A percentile compares a stretch with the other conserved stretches of the same genome.
These are phyloP conservation scores for Lytechinus pictus DNA, from an alignment of 35 echinoderm and acorn worm genomes.

Conservation along the genomic window DNA sequence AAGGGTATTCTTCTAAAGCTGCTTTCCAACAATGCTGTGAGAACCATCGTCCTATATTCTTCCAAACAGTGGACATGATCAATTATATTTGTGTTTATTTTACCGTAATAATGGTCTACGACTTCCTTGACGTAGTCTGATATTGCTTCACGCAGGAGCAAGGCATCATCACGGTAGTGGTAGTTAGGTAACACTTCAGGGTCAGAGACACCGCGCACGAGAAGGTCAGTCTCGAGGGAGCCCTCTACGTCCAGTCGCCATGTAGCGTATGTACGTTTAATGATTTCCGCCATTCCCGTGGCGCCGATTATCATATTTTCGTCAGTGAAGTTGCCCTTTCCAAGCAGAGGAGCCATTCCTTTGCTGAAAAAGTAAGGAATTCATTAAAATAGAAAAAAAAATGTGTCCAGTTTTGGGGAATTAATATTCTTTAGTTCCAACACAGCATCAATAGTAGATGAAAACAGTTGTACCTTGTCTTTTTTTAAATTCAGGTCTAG, in stretches of 20 bases:
- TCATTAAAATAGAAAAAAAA: no score
- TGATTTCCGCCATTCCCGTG: slow-evolving; percentile 61
- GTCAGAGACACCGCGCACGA: slow-evolving; percentile 62
- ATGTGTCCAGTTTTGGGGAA: no score
- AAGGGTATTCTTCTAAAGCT: no score
- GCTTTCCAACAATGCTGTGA: no score
- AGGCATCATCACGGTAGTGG: slow-evolving; percentile 72
- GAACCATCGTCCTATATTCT: no score
- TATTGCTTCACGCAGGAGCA: slow-evolving; percentile 61
- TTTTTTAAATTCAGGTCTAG: no score
- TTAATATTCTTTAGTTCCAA: no score
- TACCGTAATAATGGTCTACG: slow-evolving; percentile 60
- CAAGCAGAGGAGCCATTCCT: slow-evolving; percentile 52
- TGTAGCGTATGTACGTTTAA: slow-evolving; percentile 26
- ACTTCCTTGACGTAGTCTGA: slow-evolving; percentile 55
- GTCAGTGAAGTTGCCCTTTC: slow-evolving; percentile 57
- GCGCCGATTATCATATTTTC: slow-evolving; percentile 59
- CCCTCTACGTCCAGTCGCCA: slow-evolving; percentile 74
- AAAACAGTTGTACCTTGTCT: no score
- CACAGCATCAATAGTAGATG: no score
- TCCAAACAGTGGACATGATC: no score
- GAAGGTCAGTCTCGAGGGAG: slow-evolving; percentile 59
- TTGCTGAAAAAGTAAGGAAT: slow-evolving; percentile 40
- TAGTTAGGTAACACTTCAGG: slow-evolving; percentile 69
- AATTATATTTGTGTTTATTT: no score